phyloP scores from a whole-genome alignment of 2,113 vertebrate species.

The Columbina picui region DNA sequence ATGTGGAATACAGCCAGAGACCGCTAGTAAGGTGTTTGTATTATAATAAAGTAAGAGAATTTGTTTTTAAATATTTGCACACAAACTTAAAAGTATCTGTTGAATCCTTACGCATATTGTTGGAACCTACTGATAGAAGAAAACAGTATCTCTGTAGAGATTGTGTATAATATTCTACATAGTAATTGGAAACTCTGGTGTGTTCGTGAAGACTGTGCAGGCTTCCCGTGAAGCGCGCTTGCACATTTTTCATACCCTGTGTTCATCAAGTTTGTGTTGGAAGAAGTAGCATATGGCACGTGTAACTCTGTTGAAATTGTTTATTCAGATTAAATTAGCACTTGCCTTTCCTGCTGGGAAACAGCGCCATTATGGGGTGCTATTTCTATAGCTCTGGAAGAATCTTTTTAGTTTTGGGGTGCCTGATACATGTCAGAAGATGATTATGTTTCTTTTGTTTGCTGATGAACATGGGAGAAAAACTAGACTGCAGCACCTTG shows the following conservation, averaged over 20 bases:
- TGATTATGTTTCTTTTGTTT: background rate
- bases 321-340: background rate
- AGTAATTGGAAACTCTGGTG: slow-evolving; percentile 1
- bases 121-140: background rate
- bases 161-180: background rate
- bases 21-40: background rate
- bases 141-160: background rate
- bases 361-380: background rate
- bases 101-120: background rate
- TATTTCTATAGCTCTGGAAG: background rate
- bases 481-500: background rate
- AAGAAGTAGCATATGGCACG: slow-evolving; percentile 59
- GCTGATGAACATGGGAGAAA: background rate
- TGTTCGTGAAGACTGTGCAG: background rate
- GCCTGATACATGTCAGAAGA: background rate
- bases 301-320: background rate
- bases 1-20: background rate
- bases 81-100: background rate
- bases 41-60: background rate
- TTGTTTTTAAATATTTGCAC: background rate
- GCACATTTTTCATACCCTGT: slow-evolving; percentile 45
- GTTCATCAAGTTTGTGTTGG: slow-evolving; percentile 57
- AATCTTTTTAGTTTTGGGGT: background rate
- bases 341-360: background rate
- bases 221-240: slow-evolving; percentile 5